A percentile compares a stretch with the other conserved stretches of the same genome.
These are phyloP conservation scores for Gopherus evgoodei DNA, from an alignment of 2,113 vertebrate genomes.

Conservation along the genomic window DNA sequence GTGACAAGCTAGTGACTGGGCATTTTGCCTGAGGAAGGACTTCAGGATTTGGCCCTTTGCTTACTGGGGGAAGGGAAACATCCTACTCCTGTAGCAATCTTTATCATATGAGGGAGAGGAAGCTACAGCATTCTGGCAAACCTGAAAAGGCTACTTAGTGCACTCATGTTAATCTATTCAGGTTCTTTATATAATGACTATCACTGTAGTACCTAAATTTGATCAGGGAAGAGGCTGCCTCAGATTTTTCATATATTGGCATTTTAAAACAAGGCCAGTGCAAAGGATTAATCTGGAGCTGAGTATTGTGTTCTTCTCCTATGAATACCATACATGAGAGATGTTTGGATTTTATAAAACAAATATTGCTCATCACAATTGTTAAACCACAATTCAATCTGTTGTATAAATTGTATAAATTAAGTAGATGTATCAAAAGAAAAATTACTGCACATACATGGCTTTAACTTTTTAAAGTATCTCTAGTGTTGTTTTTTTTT, in stretches of 20 bases:
- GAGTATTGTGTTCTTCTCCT: background rate
- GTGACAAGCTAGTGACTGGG: background rate
- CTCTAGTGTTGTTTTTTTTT: background rate
- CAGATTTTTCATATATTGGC: background rate
- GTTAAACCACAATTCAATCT: background rate
- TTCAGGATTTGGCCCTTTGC: background rate
- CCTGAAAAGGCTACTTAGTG: background rate
- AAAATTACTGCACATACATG: background rate
- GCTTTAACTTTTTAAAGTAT: background rate
- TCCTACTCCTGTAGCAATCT: fast-evolving
- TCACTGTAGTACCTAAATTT: background rate
- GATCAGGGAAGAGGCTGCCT: background rate
- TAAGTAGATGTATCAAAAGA: background rate
- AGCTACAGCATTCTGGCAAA: background rate
- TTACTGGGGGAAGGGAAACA: background rate
- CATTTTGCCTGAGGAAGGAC: background rate
- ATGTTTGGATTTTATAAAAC: background rate
- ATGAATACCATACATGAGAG: background rate
- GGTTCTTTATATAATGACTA: background rate
- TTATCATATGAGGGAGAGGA: background rate
- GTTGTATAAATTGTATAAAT: background rate
- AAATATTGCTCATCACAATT: background rate
- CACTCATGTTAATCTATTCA: background rate
- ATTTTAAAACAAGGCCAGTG: background rate
- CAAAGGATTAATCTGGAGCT: background rate